Evolutionary conservation across 2,888 invertebrate species (phyloP).

Genomic region (Philonicus albiceps): DNA sequence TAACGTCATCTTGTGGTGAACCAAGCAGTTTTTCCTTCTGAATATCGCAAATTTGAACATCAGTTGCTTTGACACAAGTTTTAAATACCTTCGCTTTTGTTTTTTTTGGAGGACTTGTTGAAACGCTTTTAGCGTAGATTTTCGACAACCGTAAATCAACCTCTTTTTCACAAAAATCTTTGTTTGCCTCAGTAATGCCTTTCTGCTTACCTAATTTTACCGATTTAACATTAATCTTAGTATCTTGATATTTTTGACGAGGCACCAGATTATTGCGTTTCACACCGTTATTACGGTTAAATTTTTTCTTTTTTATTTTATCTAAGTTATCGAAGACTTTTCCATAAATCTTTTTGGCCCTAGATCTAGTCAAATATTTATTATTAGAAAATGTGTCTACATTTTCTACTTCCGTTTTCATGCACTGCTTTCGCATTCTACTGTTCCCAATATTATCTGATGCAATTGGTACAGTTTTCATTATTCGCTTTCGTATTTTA

Average conservation of each 20-base stretch:
- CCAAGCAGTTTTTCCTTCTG: conserved; percentile 27
- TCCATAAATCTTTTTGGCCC: background rate
- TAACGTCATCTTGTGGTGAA: conserved; percentile 17
- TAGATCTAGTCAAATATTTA: background rate
- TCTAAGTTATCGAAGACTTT: background rate
- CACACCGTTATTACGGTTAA: background rate
- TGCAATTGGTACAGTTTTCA: background rate
- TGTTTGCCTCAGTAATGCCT: background rate
- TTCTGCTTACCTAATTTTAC: background rate
- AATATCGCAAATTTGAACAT: background rate
- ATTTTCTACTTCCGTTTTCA: background rate
- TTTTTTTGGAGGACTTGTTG: background rate
- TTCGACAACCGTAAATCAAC: background rate
- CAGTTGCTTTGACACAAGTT: background rate
- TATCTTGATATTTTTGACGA: background rate
- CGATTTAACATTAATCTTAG: background rate
- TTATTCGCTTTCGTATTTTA: background rate
- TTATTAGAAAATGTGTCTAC: background rate
- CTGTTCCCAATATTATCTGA: background rate
- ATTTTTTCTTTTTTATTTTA: background rate
- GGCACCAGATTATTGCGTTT: background rate
- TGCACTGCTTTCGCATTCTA: background rate
- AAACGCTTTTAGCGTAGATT: background rate
- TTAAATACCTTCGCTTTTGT: background rate
- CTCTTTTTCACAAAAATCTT: background rate